Evolutionary conservation across 2,888 invertebrate species (phyloP).

Genomic region (Drosophila prolongata): DNA sequence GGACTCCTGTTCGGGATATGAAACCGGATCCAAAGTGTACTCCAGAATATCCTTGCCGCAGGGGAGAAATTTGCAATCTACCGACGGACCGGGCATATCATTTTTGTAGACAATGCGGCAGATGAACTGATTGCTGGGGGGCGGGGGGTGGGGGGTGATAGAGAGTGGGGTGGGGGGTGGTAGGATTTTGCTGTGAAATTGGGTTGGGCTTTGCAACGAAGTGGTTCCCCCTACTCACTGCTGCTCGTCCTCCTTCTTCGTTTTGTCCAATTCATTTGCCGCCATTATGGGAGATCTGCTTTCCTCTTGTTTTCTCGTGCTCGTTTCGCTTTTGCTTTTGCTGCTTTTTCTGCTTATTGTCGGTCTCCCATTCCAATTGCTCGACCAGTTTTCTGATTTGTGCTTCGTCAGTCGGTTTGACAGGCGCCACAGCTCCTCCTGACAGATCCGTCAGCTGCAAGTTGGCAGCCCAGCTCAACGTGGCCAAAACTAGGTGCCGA

Average conservation of each 20-base stretch:
- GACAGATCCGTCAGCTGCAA: conserved; percentile 3
- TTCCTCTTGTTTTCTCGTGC: neutral
- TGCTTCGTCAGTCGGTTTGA: conserved; percentile 30
- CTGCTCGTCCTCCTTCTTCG: conserved; percentile 1
- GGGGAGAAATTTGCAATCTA: conserved; percentile 52
- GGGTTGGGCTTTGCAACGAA: neutral
- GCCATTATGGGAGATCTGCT: conserved; percentile 28
- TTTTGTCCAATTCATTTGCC: conserved; percentile 8
- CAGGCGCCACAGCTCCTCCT: conserved; percentile 8
- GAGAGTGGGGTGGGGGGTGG: no score
- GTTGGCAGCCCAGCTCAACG: conserved; percentile 1
- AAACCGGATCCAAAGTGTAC: conserved; percentile 36
- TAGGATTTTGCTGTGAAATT: neutral
- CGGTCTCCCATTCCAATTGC: conserved; percentile 14
- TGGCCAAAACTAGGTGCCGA: conserved; percentile 4
- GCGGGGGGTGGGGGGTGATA: no score
- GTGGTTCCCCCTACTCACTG: conserved; percentile 24
- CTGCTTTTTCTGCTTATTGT: conserved; percentile 1
- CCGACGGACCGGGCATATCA: conserved; percentile 39
- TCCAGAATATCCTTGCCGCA: conserved; percentile 44
- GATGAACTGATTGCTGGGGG: conserved; percentile 36
- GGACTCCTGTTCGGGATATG: conserved; percentile 35
- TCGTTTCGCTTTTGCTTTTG: neutral
- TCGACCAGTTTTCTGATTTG: conserved; percentile 26
- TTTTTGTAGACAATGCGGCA: conserved; percentile 31